Base-by-base conservation (phyloP, 1,140 invertebrate genomes). In the Lethocerus indicus region DNA sequence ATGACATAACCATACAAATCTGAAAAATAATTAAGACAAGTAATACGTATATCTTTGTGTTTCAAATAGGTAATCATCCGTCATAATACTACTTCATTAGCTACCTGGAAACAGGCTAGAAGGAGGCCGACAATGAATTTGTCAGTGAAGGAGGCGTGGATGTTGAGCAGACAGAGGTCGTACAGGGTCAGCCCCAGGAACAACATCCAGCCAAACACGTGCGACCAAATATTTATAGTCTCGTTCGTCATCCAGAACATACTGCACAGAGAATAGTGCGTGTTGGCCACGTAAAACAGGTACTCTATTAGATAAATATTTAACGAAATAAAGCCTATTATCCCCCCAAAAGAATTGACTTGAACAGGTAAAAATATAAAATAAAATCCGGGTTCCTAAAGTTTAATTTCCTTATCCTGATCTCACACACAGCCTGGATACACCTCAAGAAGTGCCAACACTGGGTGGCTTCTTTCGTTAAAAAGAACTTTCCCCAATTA, bases 211-310 rank as follows among this genome's bases (percentile, higher is more conserved):
- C 91, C 91, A 53, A 90, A 78, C 54, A 96, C 71, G 65, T 97
- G 92, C 47, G 86, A 90, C 92, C 92, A 97, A 61, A 96, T 94
- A 59, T 96, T 97, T 55, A 97, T 76, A 3, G 90, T 95, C 66
- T 97, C 92, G 62, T 97, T 97, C 16, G 85, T 93, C 88, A 90
- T 91, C 78, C 88, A 87, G 67, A 94, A 92, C 61, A 92, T 74
- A 62, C 90, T 91, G 67, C 57, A 63, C 47, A 60, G 57, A 35
- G 43, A 50, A 53, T 28, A 49, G 43, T n/a, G n/a, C n/a, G n/a
- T n/a, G n/a, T n/a, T n/a, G n/a, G n/a, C n/a, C n/a, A n/a, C n/a
- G n/a, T n/a, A n/a, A n/a, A n/a, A n/a, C n/a, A n/a, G n/a, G n/a
- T n/a, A n/a, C n/a, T n/a, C n/a, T n/a, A n/a, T n/a, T n/a, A n/a